These are phyloP conservation scores for Reinhardtius hippoglossoides DNA, from an alignment of 2,113 vertebrate species.

Conservation along the genomic window DNA sequence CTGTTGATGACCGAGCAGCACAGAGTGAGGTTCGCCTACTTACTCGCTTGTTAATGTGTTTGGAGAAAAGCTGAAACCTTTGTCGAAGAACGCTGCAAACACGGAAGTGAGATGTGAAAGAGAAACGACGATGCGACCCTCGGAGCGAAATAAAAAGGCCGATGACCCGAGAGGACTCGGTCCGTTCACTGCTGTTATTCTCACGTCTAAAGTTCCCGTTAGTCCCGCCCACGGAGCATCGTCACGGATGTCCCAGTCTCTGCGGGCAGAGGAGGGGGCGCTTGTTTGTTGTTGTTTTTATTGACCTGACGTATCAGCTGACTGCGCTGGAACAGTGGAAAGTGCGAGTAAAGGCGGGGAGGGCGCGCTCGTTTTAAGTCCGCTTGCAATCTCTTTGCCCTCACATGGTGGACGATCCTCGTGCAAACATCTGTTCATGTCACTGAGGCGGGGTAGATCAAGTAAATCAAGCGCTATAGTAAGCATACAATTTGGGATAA, in stretches of 20 bases:
- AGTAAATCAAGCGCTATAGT: not conserved
- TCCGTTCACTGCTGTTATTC: not conserved
- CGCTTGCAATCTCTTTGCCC: not conserved
- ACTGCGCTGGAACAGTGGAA: slow-evolving; percentile 54
- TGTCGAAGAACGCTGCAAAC: not conserved
- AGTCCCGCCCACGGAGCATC: slow-evolving; percentile 43
- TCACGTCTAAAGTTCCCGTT: not conserved
- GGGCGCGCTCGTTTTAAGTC: slow-evolving; percentile 28
- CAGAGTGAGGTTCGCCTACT: not conserved
- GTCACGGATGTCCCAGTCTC: not conserved
- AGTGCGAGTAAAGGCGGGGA: slow-evolving; percentile 39
- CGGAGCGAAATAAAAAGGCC: not conserved
- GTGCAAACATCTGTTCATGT: not conserved
- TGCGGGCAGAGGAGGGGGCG: slow-evolving; percentile 8
- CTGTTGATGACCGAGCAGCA: not conserved
- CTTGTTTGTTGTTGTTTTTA: slow-evolving; percentile 48
- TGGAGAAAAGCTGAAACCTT: not conserved
- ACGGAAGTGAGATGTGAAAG: slow-evolving; percentile 35
- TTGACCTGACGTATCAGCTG: slow-evolving; percentile 69
- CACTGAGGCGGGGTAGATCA: not conserved
- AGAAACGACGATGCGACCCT: slow-evolving; percentile 2
- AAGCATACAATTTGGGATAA: not conserved
- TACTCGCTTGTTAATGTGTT: slow-evolving; percentile 37
- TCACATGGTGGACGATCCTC: not conserved
- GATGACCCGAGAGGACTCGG: not conserved